Percentiles rank a stretch among this genome's conserved stretches.
phyloP scores from a whole-genome alignment of 2,888 invertebrate species.

The Chironomus tentans region DNA sequence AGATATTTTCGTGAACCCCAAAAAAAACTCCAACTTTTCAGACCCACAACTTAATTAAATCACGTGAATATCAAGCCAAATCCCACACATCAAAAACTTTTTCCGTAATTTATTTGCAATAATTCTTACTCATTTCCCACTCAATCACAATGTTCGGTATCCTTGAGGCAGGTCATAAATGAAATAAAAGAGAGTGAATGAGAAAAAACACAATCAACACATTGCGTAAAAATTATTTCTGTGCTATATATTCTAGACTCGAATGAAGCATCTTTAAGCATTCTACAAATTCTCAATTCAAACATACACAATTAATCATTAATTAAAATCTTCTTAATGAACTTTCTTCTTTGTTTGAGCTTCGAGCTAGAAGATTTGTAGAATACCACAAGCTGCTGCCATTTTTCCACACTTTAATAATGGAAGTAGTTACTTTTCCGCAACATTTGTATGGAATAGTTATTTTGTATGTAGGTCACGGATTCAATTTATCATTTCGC shows the following conservation, averaged over 20 bases:
- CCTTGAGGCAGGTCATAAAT: constrained; percentile 24
- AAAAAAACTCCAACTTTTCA: no score
- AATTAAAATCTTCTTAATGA: constrained; percentile 15
- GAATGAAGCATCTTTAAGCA: background rate
- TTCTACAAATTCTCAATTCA: no score
- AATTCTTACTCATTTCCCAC: background rate
- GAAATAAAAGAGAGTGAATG: background rate
- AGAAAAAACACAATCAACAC: constrained; percentile 3
- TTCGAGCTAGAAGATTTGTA: no score
- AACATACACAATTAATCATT: constrained; percentile 8
- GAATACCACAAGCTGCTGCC: background rate
- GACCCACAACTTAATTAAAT: no score
- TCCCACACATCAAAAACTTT: background rate
- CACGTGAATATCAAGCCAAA: no score
- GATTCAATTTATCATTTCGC: constrained; percentile 23
- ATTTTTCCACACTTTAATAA: background rate
- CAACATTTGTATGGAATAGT: background rate
- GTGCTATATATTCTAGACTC: background rate
- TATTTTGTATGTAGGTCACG: constrained; percentile 13
- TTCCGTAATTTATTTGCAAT: background rate
- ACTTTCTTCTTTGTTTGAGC: background rate
- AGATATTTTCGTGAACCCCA: no score
- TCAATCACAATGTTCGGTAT: background rate
- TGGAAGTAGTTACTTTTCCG: background rate
- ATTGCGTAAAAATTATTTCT: background rate